Conservation (phyloP, 2,888 invertebrate species). For the Drosophila bunnanda region DNA sequence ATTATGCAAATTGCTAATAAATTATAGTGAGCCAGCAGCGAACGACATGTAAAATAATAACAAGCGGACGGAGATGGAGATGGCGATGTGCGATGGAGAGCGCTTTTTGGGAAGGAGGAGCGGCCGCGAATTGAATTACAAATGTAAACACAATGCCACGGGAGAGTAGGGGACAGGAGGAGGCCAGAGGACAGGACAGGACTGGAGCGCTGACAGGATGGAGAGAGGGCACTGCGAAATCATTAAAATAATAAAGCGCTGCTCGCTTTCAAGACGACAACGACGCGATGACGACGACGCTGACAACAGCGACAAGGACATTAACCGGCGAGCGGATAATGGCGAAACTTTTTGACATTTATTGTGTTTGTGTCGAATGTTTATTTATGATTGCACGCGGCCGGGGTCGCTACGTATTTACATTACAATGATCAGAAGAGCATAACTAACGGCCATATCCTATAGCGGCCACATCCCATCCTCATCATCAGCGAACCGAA, state of each 20-base stretch:
- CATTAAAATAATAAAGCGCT: slow-evolving; percentile 73
- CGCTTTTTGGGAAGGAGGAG: slow-evolving; percentile 21
- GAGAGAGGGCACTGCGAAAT: slow-evolving; percentile 63
- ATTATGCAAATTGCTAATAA: slow-evolving; percentile 81
- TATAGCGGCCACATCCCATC: slow-evolving; percentile 13
- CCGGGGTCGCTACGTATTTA: slow-evolving; percentile 63
- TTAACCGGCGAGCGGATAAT: slow-evolving; percentile 76
- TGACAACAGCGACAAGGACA: slow-evolving; percentile 58
- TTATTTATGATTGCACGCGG: slow-evolving; percentile 78
- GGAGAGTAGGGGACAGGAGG: slow-evolving; percentile 26
- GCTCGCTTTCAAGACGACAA: slow-evolving; percentile 57
- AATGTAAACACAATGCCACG: slow-evolving; percentile 71
- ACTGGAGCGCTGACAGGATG: slow-evolving; percentile 45
- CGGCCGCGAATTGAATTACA: slow-evolving; percentile 75
- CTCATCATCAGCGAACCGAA: slow-evolving; percentile 2
- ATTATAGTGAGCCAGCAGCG: slow-evolving; percentile 74
- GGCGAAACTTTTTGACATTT: slow-evolving; percentile 81
- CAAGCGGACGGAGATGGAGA: slow-evolving; percentile 40
- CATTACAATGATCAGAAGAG: slow-evolving; percentile 72
- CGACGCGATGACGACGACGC: slow-evolving; percentile 42
- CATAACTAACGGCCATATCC: slow-evolving; percentile 70
- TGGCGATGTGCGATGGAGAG: slow-evolving; percentile 19
- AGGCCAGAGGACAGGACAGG: slow-evolving; percentile 36
- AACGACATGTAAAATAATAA: slow-evolving; percentile 81
- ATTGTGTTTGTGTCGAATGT: slow-evolving; percentile 83